Evolutionary conservation across 2,113 vertebrate genomes (phyloP).

Genomic region (Vanacampus margaritifer): DNA sequence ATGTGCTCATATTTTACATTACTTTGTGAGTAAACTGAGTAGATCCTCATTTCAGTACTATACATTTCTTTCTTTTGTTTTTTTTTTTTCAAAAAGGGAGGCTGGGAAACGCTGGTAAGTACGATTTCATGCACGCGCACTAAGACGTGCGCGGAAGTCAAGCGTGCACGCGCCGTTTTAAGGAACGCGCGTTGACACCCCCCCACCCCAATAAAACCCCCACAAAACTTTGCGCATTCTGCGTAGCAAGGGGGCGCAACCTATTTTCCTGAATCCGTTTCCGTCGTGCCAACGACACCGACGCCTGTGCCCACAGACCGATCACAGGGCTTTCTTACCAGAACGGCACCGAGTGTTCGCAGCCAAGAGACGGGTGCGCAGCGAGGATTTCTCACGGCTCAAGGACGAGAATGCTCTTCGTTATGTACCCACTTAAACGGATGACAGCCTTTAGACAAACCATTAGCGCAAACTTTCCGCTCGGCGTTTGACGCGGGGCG

Average conservation of each 20-base stretch:
- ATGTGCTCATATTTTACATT: no score
- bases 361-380: conserved; percentile 59
- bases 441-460: conserved; percentile 63
- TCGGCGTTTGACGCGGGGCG: conserved; percentile 61
- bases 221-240: conserved; percentile 57
- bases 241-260: conserved; percentile 66
- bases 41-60: no score
- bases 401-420: conserved; percentile 58
- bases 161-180: conserved; percentile 36
- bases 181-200: not conserved
- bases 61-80: no score
- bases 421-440: conserved; percentile 60
- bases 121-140: no score
- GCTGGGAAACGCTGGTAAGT: no score
- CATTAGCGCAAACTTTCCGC: conserved; percentile 68
- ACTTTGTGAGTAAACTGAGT: no score
- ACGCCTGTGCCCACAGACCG: conserved; percentile 57
- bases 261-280: conserved; percentile 67
- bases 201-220: not conserved
- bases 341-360: conserved; percentile 68
- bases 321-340: conserved; percentile 58
- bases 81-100: no score
- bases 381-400: conserved; percentile 62
- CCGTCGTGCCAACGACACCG: conserved; percentile 65
- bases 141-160: conserved; percentile 18